phyloP scores from a whole-genome alignment of 1,140 invertebrate species.

The Heliothis virescens region DNA sequence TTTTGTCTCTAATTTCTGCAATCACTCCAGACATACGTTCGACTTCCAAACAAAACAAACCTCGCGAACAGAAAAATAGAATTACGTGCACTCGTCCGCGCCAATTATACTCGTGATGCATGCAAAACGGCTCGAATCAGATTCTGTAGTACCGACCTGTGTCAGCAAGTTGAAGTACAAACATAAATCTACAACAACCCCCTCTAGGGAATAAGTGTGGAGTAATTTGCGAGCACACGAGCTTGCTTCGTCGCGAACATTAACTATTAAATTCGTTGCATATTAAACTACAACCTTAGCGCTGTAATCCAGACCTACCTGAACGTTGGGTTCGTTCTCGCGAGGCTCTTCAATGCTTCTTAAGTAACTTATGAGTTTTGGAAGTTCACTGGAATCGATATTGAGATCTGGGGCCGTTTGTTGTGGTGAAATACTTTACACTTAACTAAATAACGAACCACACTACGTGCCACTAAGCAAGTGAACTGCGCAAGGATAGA shows the following conservation, averaged over 20 bases:
- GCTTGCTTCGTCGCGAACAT: constrained; percentile 74
- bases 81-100: constrained; percentile 37
- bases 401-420: constrained; percentile 15
- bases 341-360: constrained; percentile 54
- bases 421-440: not conserved
- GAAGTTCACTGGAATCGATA: constrained; percentile 39
- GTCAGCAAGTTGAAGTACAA: constrained; percentile 69
- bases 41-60: constrained; percentile 18
- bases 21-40: not conserved
- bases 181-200: constrained; percentile 74
- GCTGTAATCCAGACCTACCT: constrained; percentile 69
- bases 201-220: constrained; percentile 74
- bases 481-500: not conserved
- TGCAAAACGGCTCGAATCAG: constrained; percentile 57
- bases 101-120: constrained; percentile 44
- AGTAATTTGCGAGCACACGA: constrained; percentile 80
- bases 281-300: constrained; percentile 77
- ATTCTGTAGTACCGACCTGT: constrained; percentile 61
- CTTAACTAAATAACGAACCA: not conserved
- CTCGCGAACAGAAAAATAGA: constrained; percentile 36
- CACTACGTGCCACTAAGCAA: not conserved
- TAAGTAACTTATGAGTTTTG: constrained; percentile 52
- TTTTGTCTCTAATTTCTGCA: not conserved
- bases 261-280: constrained; percentile 85
- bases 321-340: constrained; percentile 57